phyloP scores from a whole-genome alignment of 2,888 invertebrate species.

The Campoplex nolae region DNA sequence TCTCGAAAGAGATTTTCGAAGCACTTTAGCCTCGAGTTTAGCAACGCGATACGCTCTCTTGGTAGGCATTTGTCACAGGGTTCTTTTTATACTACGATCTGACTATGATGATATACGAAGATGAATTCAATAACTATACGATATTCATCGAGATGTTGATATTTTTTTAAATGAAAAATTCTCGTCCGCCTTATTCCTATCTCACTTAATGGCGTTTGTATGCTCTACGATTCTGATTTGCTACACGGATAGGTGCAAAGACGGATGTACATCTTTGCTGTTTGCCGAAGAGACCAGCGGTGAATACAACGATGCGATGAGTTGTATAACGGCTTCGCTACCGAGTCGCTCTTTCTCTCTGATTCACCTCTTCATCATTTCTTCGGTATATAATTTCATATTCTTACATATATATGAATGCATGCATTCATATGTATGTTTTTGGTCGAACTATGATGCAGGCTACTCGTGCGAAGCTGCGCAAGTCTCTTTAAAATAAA shows the following conservation, averaged over 20 bases:
- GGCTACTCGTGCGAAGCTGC: conserved; percentile 11
- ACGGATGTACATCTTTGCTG: conserved; percentile 11
- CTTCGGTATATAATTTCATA: neutral
- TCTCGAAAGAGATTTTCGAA: conserved; percentile 42
- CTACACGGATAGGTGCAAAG: conserved; percentile 49
- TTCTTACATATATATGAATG: no score
- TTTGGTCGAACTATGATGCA: conserved; percentile 20
- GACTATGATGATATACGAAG: conserved; percentile 1
- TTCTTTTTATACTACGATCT: neutral
- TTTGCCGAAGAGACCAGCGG: conserved; percentile 25
- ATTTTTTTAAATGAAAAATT: conserved; percentile 19
- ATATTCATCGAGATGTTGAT: neutral
- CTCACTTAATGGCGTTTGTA: conserved; percentile 59
- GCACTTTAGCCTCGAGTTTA: conserved; percentile 7
- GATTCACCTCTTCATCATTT: conserved; percentile 13
- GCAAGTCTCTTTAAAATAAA: neutral
- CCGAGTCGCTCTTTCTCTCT: conserved; percentile 32
- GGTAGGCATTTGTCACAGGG: conserved; percentile 31
- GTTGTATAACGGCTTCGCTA: conserved; percentile 65
- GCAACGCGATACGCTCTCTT: conserved; percentile 5
- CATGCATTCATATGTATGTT: neutral
- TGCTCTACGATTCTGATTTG: conserved; percentile 58
- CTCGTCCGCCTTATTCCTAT: conserved; percentile 56
- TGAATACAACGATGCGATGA: conserved; percentile 57
- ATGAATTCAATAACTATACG: neutral